phyloP scores from a whole-genome alignment of 2,113 vertebrate species.

The Dicerorhinus sumatrensis region DNA sequence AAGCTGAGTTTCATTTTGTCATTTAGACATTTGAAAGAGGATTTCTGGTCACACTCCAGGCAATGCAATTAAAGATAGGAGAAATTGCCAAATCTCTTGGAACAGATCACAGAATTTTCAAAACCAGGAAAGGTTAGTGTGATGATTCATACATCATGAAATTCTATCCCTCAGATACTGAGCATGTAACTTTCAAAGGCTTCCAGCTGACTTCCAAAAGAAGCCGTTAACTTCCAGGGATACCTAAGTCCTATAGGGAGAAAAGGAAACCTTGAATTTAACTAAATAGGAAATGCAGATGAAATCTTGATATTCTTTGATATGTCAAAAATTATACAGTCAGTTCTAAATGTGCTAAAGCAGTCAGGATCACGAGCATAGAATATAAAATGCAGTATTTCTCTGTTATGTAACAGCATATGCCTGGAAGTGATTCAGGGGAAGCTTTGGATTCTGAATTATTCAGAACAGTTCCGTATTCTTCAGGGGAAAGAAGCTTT shows the following conservation, averaged over 20 bases:
- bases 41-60: constrained; percentile 53
- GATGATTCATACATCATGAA: constrained; percentile 53
- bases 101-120: constrained; percentile 42
- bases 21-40: constrained; percentile 22
- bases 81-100: constrained; percentile 43
- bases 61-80: constrained; percentile 54
- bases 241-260: background rate
- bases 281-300: background rate
- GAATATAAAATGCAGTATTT: background rate
- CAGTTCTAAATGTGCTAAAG: background rate
- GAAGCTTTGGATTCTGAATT: constrained; percentile 7
- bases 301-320: constrained; percentile 32
- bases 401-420: background rate
- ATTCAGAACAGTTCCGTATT: background rate
- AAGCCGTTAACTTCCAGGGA: constrained; percentile 54
- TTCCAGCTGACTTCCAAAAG: constrained; percentile 51
- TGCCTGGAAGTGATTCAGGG: constrained; percentile 16
- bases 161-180: constrained; percentile 25
- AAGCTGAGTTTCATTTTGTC: constrained; percentile 58
- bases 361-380: background rate
- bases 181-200: constrained; percentile 47
- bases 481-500: background rate
- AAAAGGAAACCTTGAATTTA: constrained; percentile 59
- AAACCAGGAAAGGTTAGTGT: background rate
- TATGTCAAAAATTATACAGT: background rate